These are phyloP conservation scores for Gasteruption jaculator DNA, from an alignment of 2,888 invertebrate species.

Conservation along the genomic window DNA sequence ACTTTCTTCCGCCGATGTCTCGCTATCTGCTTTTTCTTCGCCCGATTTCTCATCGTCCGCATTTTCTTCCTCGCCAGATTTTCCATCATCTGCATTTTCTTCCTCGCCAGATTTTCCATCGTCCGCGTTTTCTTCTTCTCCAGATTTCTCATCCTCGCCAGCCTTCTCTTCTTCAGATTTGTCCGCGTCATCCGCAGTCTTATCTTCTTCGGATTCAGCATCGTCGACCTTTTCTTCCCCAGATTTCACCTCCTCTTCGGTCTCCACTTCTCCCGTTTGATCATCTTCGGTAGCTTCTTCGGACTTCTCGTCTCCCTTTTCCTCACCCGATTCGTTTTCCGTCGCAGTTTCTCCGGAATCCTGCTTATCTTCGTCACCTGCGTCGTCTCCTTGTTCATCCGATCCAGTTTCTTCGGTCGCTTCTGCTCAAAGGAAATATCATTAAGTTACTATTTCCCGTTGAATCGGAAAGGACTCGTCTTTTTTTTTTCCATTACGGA, in stretches of 20 bases:
- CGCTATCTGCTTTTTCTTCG: conserved; percentile 24
- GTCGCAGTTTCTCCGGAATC: conserved; percentile 46
- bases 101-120: conserved; percentile 20
- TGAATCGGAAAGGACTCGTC: conserved; percentile 19
- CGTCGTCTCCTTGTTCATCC: conserved; percentile 35
- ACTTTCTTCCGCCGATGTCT: conserved; percentile 23
- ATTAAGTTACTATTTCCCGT: conserved; percentile 11
- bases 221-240: conserved; percentile 24
- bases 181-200: conserved; percentile 21
- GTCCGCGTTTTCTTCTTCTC: conserved; percentile 13
- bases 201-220: conserved; percentile 24
- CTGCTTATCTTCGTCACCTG: conserved; percentile 45
- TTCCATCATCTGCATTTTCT: conserved; percentile 10
- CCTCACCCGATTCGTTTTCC: conserved; percentile 31
- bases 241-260: conserved; percentile 18
- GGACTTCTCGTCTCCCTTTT: conserved; percentile 10
- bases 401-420: conserved; percentile 17
- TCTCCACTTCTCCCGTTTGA: conserved; percentile 16
- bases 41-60: conserved; percentile 19
- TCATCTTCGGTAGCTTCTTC: conserved; percentile 24
- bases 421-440: conserved; percentile 22
- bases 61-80: conserved; percentile 20
- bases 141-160: conserved; percentile 17
- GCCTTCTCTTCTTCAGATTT: conserved; percentile 22
- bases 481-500: conserved; percentile 7